Percentiles rank a stretch among this genome's conserved stretches.
These are phyloP conservation scores for Plotosus lineatus DNA, from an alignment of 2,113 vertebrate species.

Conservation along the genomic window DNA sequence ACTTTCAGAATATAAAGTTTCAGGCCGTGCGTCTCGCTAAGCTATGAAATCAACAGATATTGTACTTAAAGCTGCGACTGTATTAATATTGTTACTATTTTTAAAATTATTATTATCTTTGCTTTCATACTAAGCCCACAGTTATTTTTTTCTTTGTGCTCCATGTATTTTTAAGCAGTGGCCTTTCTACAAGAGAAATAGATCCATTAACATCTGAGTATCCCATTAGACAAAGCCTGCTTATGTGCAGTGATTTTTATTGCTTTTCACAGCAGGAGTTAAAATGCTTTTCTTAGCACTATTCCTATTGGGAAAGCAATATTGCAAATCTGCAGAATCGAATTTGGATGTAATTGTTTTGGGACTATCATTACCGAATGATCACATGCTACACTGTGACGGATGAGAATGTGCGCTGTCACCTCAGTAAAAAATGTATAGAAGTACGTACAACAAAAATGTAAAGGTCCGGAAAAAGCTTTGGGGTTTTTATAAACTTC, in stretches of 20 bases:
- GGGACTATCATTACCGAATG: background rate
- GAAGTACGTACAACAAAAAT: background rate
- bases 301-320: slow-evolving; percentile 9
- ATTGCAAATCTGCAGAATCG: slow-evolving; percentile 8
- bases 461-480: slow-evolving; percentile 7
- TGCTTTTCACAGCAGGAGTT: slow-evolving; percentile 24
- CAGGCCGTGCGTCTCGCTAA: background rate
- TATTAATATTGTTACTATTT: background rate
- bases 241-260: slow-evolving; percentile 17
- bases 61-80: background rate
- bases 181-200: slow-evolving; percentile 8
- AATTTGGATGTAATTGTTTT: slow-evolving; percentile 7
- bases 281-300: background rate
- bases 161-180: slow-evolving; percentile 25
- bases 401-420: background rate
- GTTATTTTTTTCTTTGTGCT: background rate
- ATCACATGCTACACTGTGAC: background rate
- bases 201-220: slow-evolving; percentile 21
- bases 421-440: background rate
- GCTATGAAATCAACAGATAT: background rate
- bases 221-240: slow-evolving; percentile 9
- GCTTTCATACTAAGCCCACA: background rate
- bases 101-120: background rate
- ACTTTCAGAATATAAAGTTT: slow-evolving; percentile 34
- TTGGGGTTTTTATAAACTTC: slow-evolving; percentile 24